Conservation (phyloP, 2,113 vertebrate genomes). For the Cyprinodon tularosa region DNA sequence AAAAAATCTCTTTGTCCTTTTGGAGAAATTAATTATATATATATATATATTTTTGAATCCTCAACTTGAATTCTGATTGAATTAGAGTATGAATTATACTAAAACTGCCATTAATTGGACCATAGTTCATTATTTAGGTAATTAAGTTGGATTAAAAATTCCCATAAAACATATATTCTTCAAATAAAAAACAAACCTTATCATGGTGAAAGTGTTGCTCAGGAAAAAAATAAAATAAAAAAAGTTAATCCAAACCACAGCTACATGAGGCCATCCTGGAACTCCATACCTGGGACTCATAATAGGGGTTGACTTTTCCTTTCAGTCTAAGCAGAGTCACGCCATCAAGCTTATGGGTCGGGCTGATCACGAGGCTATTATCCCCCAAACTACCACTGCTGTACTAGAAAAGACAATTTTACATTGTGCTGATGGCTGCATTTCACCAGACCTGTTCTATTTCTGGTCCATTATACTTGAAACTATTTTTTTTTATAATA, state of each 20-base stretch:
- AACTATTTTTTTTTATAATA: no score
- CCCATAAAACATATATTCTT: background rate
- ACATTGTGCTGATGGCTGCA: background rate
- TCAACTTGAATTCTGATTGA: no score
- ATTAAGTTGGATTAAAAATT: background rate
- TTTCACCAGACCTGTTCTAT: background rate
- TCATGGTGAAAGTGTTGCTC: background rate
- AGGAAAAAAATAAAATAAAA: background rate
- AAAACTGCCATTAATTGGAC: no score
- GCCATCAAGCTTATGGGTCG: slow-evolving; percentile 46
- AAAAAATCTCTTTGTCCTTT: no score
- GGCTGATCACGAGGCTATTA: slow-evolving; percentile 40
- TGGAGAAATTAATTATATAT: no score
- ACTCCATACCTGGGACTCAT: background rate
- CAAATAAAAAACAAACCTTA: background rate
- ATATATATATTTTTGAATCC: no score
- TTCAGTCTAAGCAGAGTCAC: slow-evolving; percentile 64
- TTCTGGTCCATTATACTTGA: background rate
- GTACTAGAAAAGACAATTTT: no score
- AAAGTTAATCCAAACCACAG: no score
- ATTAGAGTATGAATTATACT: no score
- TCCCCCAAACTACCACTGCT: background rate
- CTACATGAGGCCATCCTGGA: no score
- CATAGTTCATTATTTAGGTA: background rate
- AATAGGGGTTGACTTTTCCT: background rate